Conservation (phyloP, 2,113 vertebrate species). For the Neodontobutis hainanensis region DNA sequence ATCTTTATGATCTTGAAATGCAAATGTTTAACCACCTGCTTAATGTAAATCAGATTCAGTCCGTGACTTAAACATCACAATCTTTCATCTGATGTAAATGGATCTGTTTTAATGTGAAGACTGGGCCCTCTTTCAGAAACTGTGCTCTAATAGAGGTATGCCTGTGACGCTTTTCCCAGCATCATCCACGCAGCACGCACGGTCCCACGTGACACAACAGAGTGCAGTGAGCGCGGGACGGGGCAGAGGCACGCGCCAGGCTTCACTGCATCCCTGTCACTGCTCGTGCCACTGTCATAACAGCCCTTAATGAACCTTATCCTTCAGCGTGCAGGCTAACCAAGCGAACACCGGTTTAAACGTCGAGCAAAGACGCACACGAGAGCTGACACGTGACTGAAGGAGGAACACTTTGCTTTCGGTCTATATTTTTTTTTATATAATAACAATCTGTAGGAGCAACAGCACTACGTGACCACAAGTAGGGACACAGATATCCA, state of each 20-base stretch:
- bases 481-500: neutral
- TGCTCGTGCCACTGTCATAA: slow-evolving; percentile 28
- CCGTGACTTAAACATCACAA: too few species aligned
- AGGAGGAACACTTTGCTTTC: neutral
- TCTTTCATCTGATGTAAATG: too few species aligned
- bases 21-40: too few species aligned
- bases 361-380: too few species aligned
- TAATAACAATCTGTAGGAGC: neutral
- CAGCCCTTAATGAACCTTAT: neutral
- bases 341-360: neutral
- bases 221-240: slow-evolving; percentile 12
- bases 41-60: too few species aligned
- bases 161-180: neutral
- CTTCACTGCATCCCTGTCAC: slow-evolving; percentile 5
- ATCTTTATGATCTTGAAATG: too few species aligned
- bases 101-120: too few species aligned
- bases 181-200: slow-evolving; percentile 31
- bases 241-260: slow-evolving; percentile 29
- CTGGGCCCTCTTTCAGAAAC: too few species aligned
- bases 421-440: neutral
- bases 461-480: neutral
- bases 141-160: neutral
- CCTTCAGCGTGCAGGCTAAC: neutral
- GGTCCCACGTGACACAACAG: slow-evolving; percentile 57
- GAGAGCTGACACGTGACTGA: neutral